Evolutionary conservation across 2,797 vertebrate genomes (phyloP), one percentile per base, ranked within the genome.

Genomic region (Eulemur coronatus): DNA sequence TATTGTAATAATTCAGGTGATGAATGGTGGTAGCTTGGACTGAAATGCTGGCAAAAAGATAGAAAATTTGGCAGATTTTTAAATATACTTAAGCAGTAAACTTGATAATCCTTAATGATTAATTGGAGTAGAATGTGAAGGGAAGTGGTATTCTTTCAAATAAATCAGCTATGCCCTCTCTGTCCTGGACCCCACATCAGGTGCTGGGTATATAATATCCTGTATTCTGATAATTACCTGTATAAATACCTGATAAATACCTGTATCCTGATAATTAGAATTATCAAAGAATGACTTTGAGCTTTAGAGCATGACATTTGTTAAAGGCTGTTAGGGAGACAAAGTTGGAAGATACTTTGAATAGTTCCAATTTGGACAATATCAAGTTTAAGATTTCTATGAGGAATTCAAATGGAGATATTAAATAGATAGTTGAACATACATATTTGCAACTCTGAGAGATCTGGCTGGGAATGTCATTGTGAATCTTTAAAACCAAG

Each of bases 31-130:
- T 11, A 38, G 24, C n/a, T 73, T 79, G 9, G 35, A 69, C 14
- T 55, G 52, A 94, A 22, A 72, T 78, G n/a, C 22, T 86, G 30
- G 59, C 24, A 75, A 81, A 93, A 82, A 70, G 22, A 48, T 20
- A 95, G 57, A 89, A 30, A 89, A 86, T 55, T 65, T 9, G 20
- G 57, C 7, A 52, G 20, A 81, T 76, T 94, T 41, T 89, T 57
- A 92, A 93, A 93, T 72, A 55, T 33, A 88, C 41, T 80, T 88
- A 80, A 89, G 38, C 8, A 4, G 7, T 80, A 67, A 96, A 75
- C 12, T 50, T 82, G 15, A 50, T 50, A 92, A 55, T 13, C 1
- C n/a, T 79, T 75, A 30, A 73, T 82, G 15, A 73, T 70, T 90
- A 72, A 38, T 28, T 92, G 28, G 33, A 61, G 33, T 46, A 8